phyloP scores from a whole-genome alignment of 2,888 invertebrate genomes.

The Bimastos eiseni region DNA sequence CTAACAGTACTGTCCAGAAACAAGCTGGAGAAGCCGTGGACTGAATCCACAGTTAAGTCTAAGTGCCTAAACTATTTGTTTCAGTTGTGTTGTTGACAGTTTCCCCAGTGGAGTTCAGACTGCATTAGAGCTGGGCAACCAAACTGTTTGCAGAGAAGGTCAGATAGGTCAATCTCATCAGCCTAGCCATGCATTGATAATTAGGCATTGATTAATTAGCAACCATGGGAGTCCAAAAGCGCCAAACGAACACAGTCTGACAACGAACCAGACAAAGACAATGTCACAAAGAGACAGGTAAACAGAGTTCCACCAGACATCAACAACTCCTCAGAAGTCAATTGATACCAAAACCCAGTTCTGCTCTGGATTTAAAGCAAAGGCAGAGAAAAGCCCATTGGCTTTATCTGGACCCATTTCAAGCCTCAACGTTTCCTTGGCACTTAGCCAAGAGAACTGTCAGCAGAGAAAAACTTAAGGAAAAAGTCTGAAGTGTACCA shows the following conservation, averaged over 20 bases:
- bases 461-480: background rate
- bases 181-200: background rate
- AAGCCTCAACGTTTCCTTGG: background rate
- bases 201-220: slow-evolving; percentile 13
- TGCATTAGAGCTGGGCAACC: background rate
- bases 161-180: background rate
- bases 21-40: no score
- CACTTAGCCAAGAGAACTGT: background rate
- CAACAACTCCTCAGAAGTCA: background rate
- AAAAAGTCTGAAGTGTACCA: background rate
- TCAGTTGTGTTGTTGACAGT: no score
- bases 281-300: background rate
- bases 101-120: background rate
- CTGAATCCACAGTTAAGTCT: no score
- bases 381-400: background rate
- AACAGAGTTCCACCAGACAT: background rate
- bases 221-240: background rate
- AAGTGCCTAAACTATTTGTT: no score
- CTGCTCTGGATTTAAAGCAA: background rate
- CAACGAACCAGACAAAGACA: background rate
- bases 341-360: background rate
- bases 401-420: background rate
- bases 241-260: background rate
- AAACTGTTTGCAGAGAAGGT: background rate
- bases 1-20: no score